Percentiles rank a stretch among this genome's conserved stretches.
Conservation (phyloP, 1,140 invertebrate genomes). For the Saccostrea cuccullata region DNA sequence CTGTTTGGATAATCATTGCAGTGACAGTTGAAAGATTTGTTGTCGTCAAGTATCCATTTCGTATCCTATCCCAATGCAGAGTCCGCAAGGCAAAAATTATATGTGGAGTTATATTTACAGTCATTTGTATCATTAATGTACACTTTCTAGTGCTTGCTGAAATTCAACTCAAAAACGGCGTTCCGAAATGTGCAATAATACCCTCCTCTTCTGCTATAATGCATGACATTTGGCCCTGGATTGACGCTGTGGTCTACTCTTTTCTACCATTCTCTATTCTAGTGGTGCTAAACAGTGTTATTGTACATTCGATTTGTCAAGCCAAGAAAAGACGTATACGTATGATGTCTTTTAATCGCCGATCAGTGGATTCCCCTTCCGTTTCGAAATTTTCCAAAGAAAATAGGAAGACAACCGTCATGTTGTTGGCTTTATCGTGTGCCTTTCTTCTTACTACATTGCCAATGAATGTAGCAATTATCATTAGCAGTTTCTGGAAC, state of each 20-base stretch:
- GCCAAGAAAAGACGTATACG: slow-evolving; percentile 45
- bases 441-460: slow-evolving; percentile 74
- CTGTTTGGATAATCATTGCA: slow-evolving; percentile 77
- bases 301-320: slow-evolving; percentile 63
- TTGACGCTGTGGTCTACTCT: slow-evolving; percentile 74
- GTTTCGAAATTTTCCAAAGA: slow-evolving; percentile 14
- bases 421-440: slow-evolving; percentile 75
- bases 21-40: slow-evolving; percentile 76
- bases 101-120: slow-evolving; percentile 52
- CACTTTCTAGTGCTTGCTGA: slow-evolving; percentile 71
- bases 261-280: slow-evolving; percentile 72
- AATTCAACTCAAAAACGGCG: neutral
- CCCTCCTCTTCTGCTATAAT: slow-evolving; percentile 63
- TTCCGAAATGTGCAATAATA: slow-evolving; percentile 50
- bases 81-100: slow-evolving; percentile 59
- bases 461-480: slow-evolving; percentile 71
- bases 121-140: slow-evolving; percentile 64
- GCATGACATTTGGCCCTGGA: slow-evolving; percentile 71
- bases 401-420: slow-evolving; percentile 66
- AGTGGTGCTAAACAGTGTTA: slow-evolving; percentile 70
- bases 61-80: slow-evolving; percentile 70
- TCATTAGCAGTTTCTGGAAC: slow-evolving; percentile 64
- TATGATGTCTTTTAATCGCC: slow-evolving; percentile 6
- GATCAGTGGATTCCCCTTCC: neutral
- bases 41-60: slow-evolving; percentile 72